phyloP scores from a whole-genome alignment of 2,797 vertebrate genomes.

The Dromococcyx pavoninus region DNA sequence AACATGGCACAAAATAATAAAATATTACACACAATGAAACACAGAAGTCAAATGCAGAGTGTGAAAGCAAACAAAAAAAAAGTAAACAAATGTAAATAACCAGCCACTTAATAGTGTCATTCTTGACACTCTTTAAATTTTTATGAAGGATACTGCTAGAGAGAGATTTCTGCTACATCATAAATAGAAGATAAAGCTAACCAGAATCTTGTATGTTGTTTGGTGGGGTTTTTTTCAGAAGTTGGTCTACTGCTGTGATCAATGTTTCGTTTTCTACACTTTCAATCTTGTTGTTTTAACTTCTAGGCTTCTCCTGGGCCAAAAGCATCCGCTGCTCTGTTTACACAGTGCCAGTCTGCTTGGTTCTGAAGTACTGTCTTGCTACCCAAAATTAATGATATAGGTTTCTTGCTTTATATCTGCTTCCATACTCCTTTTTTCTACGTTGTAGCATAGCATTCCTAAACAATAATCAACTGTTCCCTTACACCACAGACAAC shows the following conservation, averaged over 20 bases:
- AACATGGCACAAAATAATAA: not conserved
- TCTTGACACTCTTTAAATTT: not conserved
- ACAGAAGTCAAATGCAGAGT: not conserved
- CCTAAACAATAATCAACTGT: not conserved
- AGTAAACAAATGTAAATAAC: not conserved
- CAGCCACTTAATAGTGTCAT: not conserved
- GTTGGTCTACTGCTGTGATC: not conserved
- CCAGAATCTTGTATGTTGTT: not conserved
- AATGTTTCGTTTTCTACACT: not conserved
- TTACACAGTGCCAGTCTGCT: not conserved
- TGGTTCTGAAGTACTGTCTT: not conserved
- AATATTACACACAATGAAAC: not conserved
- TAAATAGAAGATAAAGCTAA: not conserved
- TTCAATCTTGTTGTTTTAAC: rapidly evolving
- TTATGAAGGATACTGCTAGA: not conserved
- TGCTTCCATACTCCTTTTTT: not conserved
- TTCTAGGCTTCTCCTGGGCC: not conserved
- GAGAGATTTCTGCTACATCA: not conserved
- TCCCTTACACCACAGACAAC: not conserved
- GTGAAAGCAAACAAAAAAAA: not conserved
- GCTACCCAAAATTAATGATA: not conserved
- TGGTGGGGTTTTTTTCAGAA: not conserved
- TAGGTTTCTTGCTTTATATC: not conserved
- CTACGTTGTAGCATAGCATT: not conserved
- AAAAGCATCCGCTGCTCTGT: not conserved